Base-by-base conservation (phyloP, 2,888 invertebrate species). In the Latheticus oryzae region DNA sequence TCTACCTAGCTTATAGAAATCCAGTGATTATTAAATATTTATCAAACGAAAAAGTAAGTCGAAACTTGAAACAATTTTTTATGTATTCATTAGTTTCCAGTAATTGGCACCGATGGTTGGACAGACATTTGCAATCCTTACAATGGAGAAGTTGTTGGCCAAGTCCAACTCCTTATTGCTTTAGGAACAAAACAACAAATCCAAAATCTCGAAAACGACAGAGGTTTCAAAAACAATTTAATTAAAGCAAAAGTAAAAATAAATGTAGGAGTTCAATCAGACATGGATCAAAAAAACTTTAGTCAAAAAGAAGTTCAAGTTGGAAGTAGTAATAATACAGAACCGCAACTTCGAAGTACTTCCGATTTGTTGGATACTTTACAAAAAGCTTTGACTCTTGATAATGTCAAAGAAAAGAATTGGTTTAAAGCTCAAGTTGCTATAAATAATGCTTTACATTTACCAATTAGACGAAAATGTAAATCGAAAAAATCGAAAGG, bases 131-230 rank as follows among this genome's bases (percentile, higher is more conserved):
- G 75, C 1, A 77, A 80, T 63, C 78, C 80, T 16, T 69, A 78
- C 13, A 78, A 77, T 5, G 79, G 80, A 21, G 71, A 77, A 32
- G 69, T 78, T 9, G 70, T 80, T 50, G 86, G 86, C 1, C 82
- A 85, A 69, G 73, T 84, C 2, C 80, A 83, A 66, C 81, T 84
- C 28, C 66, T 86, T 5, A 73, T 85, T 19, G 86, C 86, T 23
- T 76, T 87, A 33, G 87, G 87, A 5, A 84, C 84, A 2, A 81
- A 83, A 32, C 78, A 81, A 33, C 87, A 87, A 75, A 83, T 87
- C 17, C 77, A 80, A 9, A 78, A 82, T 56, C 70, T 86, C 24
- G 82, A 84, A 73, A 43, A 54, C 2, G 76, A 78, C 45, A 62
- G 77, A 52, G 77, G 77, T 5, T 75, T 79, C 73, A 73, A 76